Conservation (phyloP, 2,113 vertebrate species). For the Myrmophylax atrothorax region DNA sequence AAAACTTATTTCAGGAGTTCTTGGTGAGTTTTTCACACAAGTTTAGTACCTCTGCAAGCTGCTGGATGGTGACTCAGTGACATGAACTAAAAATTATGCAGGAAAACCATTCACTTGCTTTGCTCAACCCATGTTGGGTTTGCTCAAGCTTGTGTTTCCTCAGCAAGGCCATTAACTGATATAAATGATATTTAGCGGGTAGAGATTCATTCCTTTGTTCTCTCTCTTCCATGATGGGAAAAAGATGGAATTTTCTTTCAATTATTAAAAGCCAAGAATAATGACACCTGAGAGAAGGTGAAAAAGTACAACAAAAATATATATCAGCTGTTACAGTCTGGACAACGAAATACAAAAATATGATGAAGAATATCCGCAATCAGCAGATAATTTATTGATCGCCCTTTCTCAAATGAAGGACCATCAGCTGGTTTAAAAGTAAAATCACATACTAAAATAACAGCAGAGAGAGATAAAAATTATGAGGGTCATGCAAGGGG, state of each 20-base stretch:
- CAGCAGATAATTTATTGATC: slow-evolving; percentile 61
- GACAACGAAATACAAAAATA: slow-evolving; percentile 49
- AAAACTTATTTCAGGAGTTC: background rate
- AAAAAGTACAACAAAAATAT: slow-evolving; percentile 36
- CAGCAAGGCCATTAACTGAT: background rate
- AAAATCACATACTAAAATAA: slow-evolving; percentile 61
- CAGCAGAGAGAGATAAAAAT: slow-evolving; percentile 57
- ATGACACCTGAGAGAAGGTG: slow-evolving; percentile 9
- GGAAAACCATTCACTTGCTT: background rate
- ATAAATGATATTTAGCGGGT: background rate
- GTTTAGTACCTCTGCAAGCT: background rate
- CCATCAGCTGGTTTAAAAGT: slow-evolving; percentile 61
- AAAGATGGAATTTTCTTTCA: background rate
- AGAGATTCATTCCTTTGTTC: background rate
- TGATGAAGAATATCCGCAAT: slow-evolving; percentile 43
- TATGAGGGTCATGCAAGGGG: slow-evolving; percentile 56
- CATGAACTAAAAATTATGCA: background rate
- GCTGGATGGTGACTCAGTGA: background rate
- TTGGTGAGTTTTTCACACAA: background rate
- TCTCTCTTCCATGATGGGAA: background rate
- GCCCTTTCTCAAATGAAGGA: slow-evolving; percentile 31
- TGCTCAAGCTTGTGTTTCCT: background rate
- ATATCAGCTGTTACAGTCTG: background rate
- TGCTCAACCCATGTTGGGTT: background rate
- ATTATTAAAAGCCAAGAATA: slow-evolving; percentile 23